Conservation (phyloP, 2,113 vertebrate genomes). For the Prunella himalayana region DNA sequence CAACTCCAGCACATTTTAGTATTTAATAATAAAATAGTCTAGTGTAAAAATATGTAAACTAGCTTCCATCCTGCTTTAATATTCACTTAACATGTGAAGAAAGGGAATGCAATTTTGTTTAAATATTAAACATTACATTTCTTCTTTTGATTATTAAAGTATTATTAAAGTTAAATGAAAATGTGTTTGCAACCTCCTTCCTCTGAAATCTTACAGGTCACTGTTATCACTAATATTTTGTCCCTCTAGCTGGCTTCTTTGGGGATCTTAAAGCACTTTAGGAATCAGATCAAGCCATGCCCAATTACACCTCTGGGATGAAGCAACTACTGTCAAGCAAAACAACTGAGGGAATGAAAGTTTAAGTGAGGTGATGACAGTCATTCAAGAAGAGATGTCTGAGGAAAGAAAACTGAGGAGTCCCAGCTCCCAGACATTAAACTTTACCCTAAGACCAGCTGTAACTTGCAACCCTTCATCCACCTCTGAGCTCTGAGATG, state of each 20-base stretch:
- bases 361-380: neutral
- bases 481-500: neutral
- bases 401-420: neutral
- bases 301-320: neutral
- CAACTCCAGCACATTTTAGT: conserved; percentile 66
- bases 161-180: conserved; percentile 58
- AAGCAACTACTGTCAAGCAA: neutral
- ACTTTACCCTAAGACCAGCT: neutral
- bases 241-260: neutral
- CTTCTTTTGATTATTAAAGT: conserved; percentile 68
- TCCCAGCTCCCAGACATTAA: neutral
- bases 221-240: neutral
- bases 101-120: conserved; percentile 63
- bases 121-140: conserved; percentile 65
- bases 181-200: neutral
- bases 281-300: neutral
- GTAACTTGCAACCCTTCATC: neutral
- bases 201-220: neutral
- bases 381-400: neutral
- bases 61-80: conserved; percentile 68
- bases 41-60: conserved; percentile 70
- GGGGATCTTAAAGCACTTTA: neutral
- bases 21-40: conserved; percentile 69
- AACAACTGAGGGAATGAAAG: neutral
- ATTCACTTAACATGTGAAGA: conserved; percentile 64